These are phyloP conservation scores for Zingel zingel DNA, from an alignment of 2,113 vertebrate genomes.

Conservation along the genomic window DNA sequence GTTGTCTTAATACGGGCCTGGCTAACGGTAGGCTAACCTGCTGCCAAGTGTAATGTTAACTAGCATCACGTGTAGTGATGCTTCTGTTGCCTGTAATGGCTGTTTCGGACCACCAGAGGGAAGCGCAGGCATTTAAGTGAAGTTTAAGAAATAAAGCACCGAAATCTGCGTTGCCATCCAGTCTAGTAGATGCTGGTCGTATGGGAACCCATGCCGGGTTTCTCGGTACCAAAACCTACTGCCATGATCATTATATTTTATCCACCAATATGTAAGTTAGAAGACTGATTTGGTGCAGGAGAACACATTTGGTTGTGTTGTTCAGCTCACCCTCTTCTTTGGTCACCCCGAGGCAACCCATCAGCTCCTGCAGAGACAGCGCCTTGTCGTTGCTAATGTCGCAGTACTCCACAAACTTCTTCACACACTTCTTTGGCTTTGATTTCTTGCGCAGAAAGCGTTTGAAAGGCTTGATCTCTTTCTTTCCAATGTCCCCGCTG, in stretches of 20 bases:
- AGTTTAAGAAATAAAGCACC: too few relatives aligned
- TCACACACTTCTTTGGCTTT: constrained; percentile 97
- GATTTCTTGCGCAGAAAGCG: constrained; percentile 95
- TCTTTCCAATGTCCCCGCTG: constrained; percentile 95
- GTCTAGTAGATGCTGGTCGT: too few relatives aligned
- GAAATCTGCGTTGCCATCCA: too few relatives aligned
- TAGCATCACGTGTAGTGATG: too few relatives aligned
- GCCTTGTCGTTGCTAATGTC: constrained; percentile 94
- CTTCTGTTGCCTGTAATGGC: too few relatives aligned
- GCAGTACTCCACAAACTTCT: constrained; percentile 97
- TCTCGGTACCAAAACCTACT: too few relatives aligned
- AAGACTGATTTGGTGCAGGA: background rate
- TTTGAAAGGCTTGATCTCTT: constrained; percentile 98
- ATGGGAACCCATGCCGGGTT: too few relatives aligned
- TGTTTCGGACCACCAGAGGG: too few relatives aligned
- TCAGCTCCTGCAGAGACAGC: constrained; percentile 92
- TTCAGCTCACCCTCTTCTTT: constrained; percentile 88
- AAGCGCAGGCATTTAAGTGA: too few relatives aligned
- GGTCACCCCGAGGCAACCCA: constrained; percentile 94
- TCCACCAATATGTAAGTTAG: background rate
- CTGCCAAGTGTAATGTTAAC: too few relatives aligned
- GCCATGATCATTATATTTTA: background rate
- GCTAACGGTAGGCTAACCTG: too few relatives aligned
- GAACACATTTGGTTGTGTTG: background rate
- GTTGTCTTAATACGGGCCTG: too few relatives aligned